Conservation (phyloP, 1,140 invertebrate species). For the Bilobella aurantiaca region DNA sequence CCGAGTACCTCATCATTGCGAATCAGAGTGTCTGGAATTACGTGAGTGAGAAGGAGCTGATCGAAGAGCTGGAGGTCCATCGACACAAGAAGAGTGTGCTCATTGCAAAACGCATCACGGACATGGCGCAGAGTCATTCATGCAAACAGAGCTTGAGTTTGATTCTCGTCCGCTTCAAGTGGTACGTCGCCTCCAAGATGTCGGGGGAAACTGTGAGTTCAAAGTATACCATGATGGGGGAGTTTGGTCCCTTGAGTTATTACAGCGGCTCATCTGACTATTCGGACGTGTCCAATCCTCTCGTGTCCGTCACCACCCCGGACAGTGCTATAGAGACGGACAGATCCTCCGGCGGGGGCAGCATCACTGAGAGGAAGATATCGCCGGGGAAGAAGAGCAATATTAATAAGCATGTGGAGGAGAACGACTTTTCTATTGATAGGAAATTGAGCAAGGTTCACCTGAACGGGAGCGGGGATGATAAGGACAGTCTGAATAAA, state of each 20-base stretch:
- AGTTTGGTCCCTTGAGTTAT: slow-evolving; percentile 32
- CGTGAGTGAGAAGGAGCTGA: slow-evolving; percentile 59
- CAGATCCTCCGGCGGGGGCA: slow-evolving; percentile 16
- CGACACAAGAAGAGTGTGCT: slow-evolving; percentile 52
- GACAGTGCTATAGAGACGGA: slow-evolving; percentile 35
- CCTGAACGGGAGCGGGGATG: slow-evolving; percentile 10
- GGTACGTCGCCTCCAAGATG: slow-evolving; percentile 18
- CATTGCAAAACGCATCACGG: slow-evolving; percentile 67
- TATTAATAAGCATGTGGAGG: no score
- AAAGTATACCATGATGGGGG: slow-evolving; percentile 6
- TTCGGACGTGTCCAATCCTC: slow-evolving; percentile 30
- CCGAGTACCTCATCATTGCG: slow-evolving; percentile 67
- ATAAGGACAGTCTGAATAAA: slow-evolving; percentile 32
- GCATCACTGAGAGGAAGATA: no score
- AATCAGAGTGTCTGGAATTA: slow-evolving; percentile 69
- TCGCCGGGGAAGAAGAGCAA: no score
- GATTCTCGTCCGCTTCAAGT: slow-evolving; percentile 51
- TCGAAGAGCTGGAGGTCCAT: slow-evolving; percentile 62
- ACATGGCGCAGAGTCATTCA: slow-evolving; percentile 66
- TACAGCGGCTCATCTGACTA: slow-evolving; percentile 33
- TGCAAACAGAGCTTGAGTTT: slow-evolving; percentile 68
- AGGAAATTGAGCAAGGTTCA: no score
- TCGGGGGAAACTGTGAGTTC: neutral
- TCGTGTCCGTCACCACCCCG: slow-evolving; percentile 25
- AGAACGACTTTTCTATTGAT: no score